Conservation (phyloP, 2,888 invertebrate species). For the Ennomos erosarius region DNA sequence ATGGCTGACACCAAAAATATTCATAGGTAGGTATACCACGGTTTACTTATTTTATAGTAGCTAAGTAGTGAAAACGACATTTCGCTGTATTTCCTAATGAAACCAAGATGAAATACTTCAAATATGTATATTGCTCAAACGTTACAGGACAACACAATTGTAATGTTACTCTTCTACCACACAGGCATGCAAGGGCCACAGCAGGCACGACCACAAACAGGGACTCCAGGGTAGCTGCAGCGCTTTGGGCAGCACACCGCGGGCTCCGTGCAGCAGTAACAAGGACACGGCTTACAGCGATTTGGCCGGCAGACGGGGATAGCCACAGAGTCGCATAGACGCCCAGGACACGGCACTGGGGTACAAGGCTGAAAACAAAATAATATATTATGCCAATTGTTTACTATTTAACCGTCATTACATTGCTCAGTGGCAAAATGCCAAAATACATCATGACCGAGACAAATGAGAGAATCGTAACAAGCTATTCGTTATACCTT, state of each 20-base stretch:
- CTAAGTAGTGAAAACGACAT: too few species aligned
- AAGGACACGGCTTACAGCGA: conserved; percentile 83
- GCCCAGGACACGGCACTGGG: conserved; percentile 54
- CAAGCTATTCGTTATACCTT: conserved; percentile 53
- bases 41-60: too few species aligned
- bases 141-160: conserved; percentile 9
- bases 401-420: not conserved
- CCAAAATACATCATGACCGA: conserved; percentile 23
- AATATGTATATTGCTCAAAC: conserved; percentile 7
- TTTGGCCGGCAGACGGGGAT: conserved; percentile 82
- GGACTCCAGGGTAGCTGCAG: conserved; percentile 75
- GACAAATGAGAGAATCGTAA: conserved; percentile 20
- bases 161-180: conserved; percentile 55
- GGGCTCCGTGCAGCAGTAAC: conserved; percentile 79
- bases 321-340: conserved; percentile 67
- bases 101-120: not conserved
- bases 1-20: too few species aligned
- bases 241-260: conserved; percentile 68
- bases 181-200: conserved; percentile 79
- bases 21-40: too few species aligned
- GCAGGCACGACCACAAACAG: conserved; percentile 61
- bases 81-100: not conserved
- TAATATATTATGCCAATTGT: not conserved
- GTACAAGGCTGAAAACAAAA: conserved; percentile 54
- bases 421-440: conserved; percentile 17